Percentiles rank a stretch among this genome's conserved stretches.
These are phyloP conservation scores for Erynnis tages DNA, from an alignment of 2,888 invertebrate species.

Conservation along the genomic window DNA sequence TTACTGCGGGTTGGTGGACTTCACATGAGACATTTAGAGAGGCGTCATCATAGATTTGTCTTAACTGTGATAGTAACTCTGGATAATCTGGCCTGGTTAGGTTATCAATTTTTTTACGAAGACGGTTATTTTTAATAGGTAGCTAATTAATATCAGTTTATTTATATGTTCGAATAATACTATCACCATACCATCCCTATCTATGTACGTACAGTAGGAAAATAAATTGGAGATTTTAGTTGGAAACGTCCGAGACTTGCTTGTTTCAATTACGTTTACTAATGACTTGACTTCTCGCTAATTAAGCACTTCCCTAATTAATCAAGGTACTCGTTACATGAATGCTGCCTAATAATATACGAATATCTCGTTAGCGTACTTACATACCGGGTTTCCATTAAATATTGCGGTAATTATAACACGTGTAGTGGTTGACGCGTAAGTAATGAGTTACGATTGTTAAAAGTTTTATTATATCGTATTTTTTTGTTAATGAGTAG, in stretches of 20 bases:
- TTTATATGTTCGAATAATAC: too few species aligned
- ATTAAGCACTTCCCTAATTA: slow-evolving; percentile 76
- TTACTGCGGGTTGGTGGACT: too few species aligned
- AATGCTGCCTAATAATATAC: slow-evolving; percentile 53
- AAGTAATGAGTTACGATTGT: slow-evolving; percentile 20
- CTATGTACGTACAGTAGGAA: slow-evolving; percentile 37
- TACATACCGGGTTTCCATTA: slow-evolving; percentile 35
- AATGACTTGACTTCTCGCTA: slow-evolving; percentile 75
- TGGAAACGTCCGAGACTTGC: slow-evolving; percentile 60
- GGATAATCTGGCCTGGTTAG: too few species aligned
- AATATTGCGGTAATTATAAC: slow-evolving; percentile 29
- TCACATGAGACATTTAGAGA: too few species aligned
- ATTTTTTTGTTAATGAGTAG: too few species aligned
- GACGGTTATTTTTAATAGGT: too few species aligned
- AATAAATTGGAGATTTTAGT: slow-evolving; percentile 62
- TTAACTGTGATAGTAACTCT: too few species aligned
- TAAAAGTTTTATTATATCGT: too few species aligned
- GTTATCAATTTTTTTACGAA: too few species aligned
- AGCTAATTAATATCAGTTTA: too few species aligned
- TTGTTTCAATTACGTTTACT: slow-evolving; percentile 73
- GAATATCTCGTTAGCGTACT: slow-evolving; percentile 53
- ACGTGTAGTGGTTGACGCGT: slow-evolving; percentile 22
- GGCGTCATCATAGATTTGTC: too few species aligned
- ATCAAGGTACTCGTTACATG: slow-evolving; percentile 53
- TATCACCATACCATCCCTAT: too few species aligned